Base-by-base conservation (phyloP, 2,888 invertebrate genomes). In the Idaea straminata region DNA sequence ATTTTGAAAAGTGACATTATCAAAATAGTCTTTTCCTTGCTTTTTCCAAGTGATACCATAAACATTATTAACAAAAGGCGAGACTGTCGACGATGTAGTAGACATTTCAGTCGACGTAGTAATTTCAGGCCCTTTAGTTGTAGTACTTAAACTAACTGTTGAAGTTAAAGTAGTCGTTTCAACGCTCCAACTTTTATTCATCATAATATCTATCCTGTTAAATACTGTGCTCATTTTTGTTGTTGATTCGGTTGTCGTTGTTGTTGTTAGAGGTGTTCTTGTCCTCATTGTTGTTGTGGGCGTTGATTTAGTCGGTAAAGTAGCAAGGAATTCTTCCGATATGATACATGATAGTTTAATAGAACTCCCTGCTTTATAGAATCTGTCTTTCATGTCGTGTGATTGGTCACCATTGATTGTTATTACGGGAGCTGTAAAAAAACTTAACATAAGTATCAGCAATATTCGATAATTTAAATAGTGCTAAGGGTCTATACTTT, bases 301-400 rank as follows among this genome's bases (percentile, higher is more conserved):
- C 57, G 87, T 79, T 16, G 80, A 70, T 76, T 87, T 87, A 6
- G 84, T 86, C 4, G 87, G 78, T 66, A 89, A 74, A 34, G 85
- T 82, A 60, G 81, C 73, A 61, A 86, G 76, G 68, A 85, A 92
- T 66, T 91, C 88, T 64, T 91, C 91, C 79, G 92, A 89, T 89
- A 92, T 90, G 80, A 89, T 84, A 77, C 95, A 95, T 47, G 95
- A 94, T 70, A 96, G 89, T 84, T 96, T 95, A 74, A 96, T 95
- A 65, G 95, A 94, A 83, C 96, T 96, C 74, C 96, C 96, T 38
- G 95, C 94, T 88, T 96, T 96, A 85, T 95, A 96, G 84, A 95
- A 96, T 77, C 95, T 94, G 84, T 96, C 96, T 76, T 94, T 94
- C 64, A 96, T 93, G 82, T 95, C 95, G 77, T 95, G 94, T 64